Evolutionary conservation across 1,140 invertebrate genomes (phyloP), one percentile per base, ranked within the genome.

Genomic region (Drosophila rufa): DNA sequence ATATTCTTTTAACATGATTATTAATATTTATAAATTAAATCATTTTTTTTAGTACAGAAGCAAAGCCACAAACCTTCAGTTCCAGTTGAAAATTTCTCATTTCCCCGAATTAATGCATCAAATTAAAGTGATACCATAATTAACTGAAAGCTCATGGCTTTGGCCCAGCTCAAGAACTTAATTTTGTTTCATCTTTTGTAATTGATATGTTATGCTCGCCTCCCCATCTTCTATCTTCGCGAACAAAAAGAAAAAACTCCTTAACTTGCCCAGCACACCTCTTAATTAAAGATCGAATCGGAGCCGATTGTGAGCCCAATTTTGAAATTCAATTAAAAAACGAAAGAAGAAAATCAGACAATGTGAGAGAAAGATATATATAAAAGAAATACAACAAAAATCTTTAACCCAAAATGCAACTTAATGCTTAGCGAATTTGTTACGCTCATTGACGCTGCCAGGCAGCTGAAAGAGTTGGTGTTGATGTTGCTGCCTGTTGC

Each of bases 381-480:
- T 42, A 59, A 30, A 43, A 43, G 45, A 42, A 77, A 55, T 62
- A 60, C 55, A 59, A 67, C 48, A 59, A 77, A 71, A 76, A 61
- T 74, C 64, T 79, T 46, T 56, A 48, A 38, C 45, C 57, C 70
- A 65, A 89, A 89, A 80, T 87, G 84, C 84, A 89, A 77, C 84
- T 84, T 83, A 89, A 83, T 83, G 84, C 84, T 61, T 66, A 83
- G 65, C 66, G 75, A 75, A 82, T 86, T 86, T 62, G 84, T 61
- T 78, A 84, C 77, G 77, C 84, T 75, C 62, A 75, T 80, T 83
- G 68, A 77, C 65, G 82, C 61, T 59, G 79, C 47, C 46, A 53
- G 65, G 59, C 71, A 66, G 43, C 61, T 76, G 50, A 47, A 67
- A 59, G 65, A 45, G 47, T 67, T 57, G 43, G 4, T 40, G 30